Conservation (phyloP, 1,140 invertebrate genomes). For the Hestina assimilis region DNA sequence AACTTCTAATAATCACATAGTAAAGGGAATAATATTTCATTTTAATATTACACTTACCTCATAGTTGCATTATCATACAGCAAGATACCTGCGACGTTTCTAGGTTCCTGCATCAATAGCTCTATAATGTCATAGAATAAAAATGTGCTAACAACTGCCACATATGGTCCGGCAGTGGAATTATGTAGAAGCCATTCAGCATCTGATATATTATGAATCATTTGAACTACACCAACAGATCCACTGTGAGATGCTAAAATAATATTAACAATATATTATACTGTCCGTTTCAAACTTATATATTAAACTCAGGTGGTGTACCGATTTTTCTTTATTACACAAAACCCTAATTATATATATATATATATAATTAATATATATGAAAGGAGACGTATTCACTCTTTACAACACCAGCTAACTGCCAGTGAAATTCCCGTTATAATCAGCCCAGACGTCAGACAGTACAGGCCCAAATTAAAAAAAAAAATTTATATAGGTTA, state of each 20-base stretch:
- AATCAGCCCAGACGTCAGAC: no score
- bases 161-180: constrained; percentile 85
- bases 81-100: constrained; percentile 79
- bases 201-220: constrained; percentile 82
- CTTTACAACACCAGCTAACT: no score
- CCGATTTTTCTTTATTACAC: no score
- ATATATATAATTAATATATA: background rate
- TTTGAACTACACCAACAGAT: constrained; percentile 91
- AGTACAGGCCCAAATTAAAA: no score
- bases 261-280: constrained; percentile 6
- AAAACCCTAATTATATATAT: constrained; percentile 8
- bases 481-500: no score
- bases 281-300: background rate
- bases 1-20: no score
- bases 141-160: constrained; percentile 82
- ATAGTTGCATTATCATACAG: constrained; percentile 72
- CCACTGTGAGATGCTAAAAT: constrained; percentile 77
- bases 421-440: no score
- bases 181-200: constrained; percentile 85
- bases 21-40: background rate
- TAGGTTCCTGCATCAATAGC: constrained; percentile 67
- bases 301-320: background rate
- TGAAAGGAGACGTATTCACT: no score
- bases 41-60: constrained; percentile 38
- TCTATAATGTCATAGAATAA: constrained; percentile 80